phyloP scores from a whole-genome alignment of 1,140 invertebrate genomes.

The Hypsibius dujardini region DNA sequence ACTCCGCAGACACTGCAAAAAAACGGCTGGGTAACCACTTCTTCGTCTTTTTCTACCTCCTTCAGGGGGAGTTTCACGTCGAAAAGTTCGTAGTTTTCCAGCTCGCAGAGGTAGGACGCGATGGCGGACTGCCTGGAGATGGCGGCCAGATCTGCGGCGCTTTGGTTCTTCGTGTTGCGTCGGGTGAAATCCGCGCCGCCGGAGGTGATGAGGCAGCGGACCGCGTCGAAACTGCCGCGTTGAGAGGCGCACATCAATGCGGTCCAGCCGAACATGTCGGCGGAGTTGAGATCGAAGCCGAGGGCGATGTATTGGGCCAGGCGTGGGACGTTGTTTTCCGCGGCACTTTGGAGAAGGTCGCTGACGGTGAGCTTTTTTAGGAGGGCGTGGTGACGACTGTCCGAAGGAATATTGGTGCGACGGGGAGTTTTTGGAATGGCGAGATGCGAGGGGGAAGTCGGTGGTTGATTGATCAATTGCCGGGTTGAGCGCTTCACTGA shows the following conservation, averaged over 20 bases:
- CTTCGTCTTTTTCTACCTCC: conserved; percentile 18
- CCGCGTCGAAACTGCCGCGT: conserved; percentile 42
- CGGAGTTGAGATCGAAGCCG: conserved; percentile 39
- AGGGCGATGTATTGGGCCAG: not conserved
- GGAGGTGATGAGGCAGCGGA: conserved; percentile 42
- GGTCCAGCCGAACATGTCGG: conserved; percentile 57
- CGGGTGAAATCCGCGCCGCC: conserved; percentile 43
- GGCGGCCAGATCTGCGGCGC: conserved; percentile 45
- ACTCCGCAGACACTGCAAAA: conserved; percentile 43
- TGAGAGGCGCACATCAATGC: conserved; percentile 59
- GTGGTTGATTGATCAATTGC: too few species aligned
- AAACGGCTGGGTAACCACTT: conserved; percentile 29
- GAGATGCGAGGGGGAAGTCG: too few species aligned
- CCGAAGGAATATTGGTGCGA: too few species aligned
- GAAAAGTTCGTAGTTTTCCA: conserved; percentile 18
- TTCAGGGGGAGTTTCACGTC: not conserved
- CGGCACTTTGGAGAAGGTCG: not conserved
- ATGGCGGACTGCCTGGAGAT: conserved; percentile 25
- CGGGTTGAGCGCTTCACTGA: too few species aligned
- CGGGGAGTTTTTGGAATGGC: too few species aligned
- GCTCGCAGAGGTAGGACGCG: conserved; percentile 7
- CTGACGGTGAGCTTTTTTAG: not conserved
- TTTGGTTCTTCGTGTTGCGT: conserved; percentile 45
- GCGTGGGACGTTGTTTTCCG: not conserved
- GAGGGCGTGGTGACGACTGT: too few species aligned